phyloP scores from a whole-genome alignment of 1,140 invertebrate species.

The Drosophila hydei region DNA sequence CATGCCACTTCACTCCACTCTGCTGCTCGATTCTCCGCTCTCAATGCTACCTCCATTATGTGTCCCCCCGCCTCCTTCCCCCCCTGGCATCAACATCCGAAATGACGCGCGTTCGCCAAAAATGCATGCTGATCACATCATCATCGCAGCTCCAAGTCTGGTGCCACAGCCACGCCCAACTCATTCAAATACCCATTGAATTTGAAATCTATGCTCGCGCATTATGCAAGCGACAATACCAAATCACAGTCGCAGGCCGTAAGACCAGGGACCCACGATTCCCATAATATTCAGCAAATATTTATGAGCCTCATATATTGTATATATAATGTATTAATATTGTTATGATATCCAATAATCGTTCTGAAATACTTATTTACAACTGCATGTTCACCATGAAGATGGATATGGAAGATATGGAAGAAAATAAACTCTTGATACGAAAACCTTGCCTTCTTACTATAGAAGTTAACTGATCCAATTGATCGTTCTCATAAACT shows the following conservation, averaged over 20 bases:
- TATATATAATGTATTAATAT: not conserved
- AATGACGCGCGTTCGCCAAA: conserved; percentile 80
- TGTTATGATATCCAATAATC: not conserved
- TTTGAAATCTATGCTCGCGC: conserved; percentile 70
- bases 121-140: conserved; percentile 76
- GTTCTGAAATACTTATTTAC: too few species aligned
- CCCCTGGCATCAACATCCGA: conserved; percentile 72
- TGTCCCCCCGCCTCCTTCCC: conserved; percentile 12
- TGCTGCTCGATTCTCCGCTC: not conserved
- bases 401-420: too few species aligned
- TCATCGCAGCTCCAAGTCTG: conserved; percentile 32
- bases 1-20: not conserved
- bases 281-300: not conserved
- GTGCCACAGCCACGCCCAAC: conserved; percentile 29
- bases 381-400: too few species aligned
- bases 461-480: too few species aligned
- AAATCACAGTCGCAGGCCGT: conserved; percentile 36
- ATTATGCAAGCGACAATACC: conserved; percentile 65
- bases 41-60: conserved; percentile 1
- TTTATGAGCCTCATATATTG: not conserved
- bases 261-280: conserved; percentile 11
- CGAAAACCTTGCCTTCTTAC: too few species aligned
- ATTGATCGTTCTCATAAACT: too few species aligned
- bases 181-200: conserved; percentile 78
- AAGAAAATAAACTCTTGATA: too few species aligned